Evolutionary conservation across 2,113 vertebrate species (phyloP).

Genomic region (Phrynosoma blainvillii): DNA sequence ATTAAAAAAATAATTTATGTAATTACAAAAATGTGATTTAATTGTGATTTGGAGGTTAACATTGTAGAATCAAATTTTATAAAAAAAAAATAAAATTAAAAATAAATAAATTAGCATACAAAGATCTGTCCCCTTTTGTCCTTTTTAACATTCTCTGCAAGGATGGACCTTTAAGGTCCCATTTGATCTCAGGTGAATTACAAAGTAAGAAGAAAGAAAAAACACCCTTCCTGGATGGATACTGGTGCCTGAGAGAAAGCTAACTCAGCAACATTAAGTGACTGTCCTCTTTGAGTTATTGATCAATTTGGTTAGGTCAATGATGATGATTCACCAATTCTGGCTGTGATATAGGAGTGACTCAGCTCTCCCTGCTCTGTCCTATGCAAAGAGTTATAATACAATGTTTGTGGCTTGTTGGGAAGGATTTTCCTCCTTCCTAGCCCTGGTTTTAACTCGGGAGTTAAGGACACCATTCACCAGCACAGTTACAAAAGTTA

Average conservation of each 20-base stretch:
- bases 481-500: fast-evolving
- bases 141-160: too few species aligned
- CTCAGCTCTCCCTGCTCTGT: constrained; percentile 33
- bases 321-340: constrained; percentile 49
- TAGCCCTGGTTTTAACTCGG: background rate
- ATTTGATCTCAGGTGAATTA: too few species aligned
- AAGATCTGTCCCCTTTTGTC: background rate
- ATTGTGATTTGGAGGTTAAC: too few species aligned
- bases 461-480: background rate
- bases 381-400: constrained; percentile 13
- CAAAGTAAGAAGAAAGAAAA: too few species aligned
- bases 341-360: constrained; percentile 52
- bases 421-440: background rate
- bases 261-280: background rate
- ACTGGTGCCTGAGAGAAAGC: fast-evolving
- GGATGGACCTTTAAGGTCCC: background rate
- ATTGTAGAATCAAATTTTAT: too few species aligned
- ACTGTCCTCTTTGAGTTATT: fast-evolving
- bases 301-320: background rate
- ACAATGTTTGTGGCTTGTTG: background rate
- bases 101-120: background rate
- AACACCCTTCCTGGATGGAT: fast-evolving
- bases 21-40: too few species aligned
- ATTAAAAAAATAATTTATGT: too few species aligned
- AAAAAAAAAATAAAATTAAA: too few species aligned